A percentile compares a stretch with the other conserved stretches of the same genome.
These are phyloP conservation scores for Hexactinellida sp. DNA, from an alignment of 37 sponge, comb jelly and placozoan species.

Conservation along the genomic window DNA sequence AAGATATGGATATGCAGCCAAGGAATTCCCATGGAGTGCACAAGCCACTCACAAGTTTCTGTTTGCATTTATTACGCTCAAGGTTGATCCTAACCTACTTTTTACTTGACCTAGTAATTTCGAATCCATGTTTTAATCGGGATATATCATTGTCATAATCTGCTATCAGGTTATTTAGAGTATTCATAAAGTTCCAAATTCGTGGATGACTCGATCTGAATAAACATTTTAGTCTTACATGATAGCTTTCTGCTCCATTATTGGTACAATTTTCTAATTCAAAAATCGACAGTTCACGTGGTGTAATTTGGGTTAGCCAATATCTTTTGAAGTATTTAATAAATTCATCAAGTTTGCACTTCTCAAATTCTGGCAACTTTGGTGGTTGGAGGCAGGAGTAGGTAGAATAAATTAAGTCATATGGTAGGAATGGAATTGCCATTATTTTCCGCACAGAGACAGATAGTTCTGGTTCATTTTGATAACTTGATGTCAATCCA, in stretches of 20 bases:
- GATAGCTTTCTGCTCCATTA: constrained; percentile 15
- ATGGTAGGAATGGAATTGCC: neutral
- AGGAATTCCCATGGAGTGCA: constrained; percentile 1
- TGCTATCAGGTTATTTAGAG: neutral
- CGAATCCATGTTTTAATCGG: neutral
- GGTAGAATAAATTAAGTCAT: neutral
- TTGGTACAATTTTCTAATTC: neutral
- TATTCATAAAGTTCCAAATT: neutral
- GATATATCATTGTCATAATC: constrained; percentile 15
- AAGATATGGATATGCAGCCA: neutral
- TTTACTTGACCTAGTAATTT: constrained; percentile 5
- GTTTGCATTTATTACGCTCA: constrained; percentile 15
- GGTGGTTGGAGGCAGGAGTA: neutral
- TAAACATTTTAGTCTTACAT: neutral
- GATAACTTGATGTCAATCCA: neutral
- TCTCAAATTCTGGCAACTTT: neutral
- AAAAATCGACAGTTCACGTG: neutral
- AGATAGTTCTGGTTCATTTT: neutral
- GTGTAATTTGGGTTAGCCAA: constrained; percentile 1
- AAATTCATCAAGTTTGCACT: constrained; percentile 1
- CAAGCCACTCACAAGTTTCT: neutral
- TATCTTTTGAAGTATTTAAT: constrained; percentile 1
- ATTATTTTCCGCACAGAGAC: neutral
- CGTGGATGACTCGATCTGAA: constrained; percentile 6
- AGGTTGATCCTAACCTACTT: constrained; percentile 3